A percentile compares a stretch with the other conserved stretches of the same genome.
Evolutionary conservation across 1,140 invertebrate genomes (phyloP).

Genomic region (Piezodorus guildinii): DNA sequence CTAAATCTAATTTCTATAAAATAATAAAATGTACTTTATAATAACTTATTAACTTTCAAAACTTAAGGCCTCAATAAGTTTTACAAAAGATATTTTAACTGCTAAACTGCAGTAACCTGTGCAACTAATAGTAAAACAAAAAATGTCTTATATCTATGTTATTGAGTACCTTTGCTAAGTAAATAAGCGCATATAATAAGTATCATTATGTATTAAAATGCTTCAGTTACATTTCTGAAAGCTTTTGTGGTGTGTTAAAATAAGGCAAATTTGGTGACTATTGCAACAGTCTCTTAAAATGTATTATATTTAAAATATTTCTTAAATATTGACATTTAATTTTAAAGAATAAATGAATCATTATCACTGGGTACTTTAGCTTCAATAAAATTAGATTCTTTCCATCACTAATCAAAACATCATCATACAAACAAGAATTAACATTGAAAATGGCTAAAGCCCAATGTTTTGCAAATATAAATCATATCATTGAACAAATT

Average conservation of each 20-base stretch:
- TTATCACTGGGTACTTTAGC: slow-evolving; percentile 12
- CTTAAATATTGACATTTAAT: slow-evolving; percentile 1
- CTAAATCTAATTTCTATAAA: not conserved
- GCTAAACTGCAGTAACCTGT: not conserved
- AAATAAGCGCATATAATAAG: slow-evolving; percentile 4
- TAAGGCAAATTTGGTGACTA: slow-evolving; percentile 25
- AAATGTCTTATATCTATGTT: slow-evolving; percentile 10
- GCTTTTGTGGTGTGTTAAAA: not conserved
- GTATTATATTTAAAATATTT: slow-evolving; percentile 3
- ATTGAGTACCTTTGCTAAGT: slow-evolving; percentile 8
- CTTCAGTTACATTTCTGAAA: not conserved
- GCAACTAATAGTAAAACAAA: slow-evolving; percentile 3
- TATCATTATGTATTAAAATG: not conserved
- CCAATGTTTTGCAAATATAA: slow-evolving; percentile 5
- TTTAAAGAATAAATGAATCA: not conserved
- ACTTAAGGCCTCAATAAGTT: slow-evolving; percentile 11
- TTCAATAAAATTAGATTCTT: not conserved
- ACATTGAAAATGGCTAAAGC: slow-evolving; percentile 6
- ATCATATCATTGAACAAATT: slow-evolving; percentile 11
- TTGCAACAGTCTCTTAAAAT: slow-evolving; percentile 22
- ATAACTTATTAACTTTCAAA: not conserved
- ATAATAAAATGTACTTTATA: slow-evolving; percentile 9
- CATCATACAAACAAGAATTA: slow-evolving; percentile 16
- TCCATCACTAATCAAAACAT: slow-evolving; percentile 9
- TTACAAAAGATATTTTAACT: not conserved